Base-by-base conservation (phyloP, 1,140 invertebrate species). In the Vanessa tameamea region DNA sequence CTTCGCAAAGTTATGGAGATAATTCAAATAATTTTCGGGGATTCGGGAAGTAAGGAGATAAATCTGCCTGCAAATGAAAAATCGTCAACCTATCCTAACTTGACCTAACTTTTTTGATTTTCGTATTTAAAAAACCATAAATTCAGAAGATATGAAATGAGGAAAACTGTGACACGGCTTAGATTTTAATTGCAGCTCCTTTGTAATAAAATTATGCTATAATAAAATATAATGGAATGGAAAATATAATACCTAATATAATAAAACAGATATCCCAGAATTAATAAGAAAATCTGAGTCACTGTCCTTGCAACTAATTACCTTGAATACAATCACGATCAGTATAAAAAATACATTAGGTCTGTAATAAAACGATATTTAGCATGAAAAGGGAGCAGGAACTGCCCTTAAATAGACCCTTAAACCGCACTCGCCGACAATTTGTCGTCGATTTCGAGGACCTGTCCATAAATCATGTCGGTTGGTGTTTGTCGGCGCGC, bases 401-500 rank as follows among this genome's bases (percentile, higher is more conserved):
- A 64, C 26, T 48, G 63, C 63, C 63, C 63, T 64, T 64, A 37
- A 64, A 69, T 57, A 20, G 53, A 61, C 67, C 53, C 55, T 63
- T 47, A 37, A 20, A 51, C 57, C 66, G 23, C 16, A 64, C 66
- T 74, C 50, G 47, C 67, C 72, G 66, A 74, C 72, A 74, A 74
- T 69, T 74, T 69, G 72, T 74, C 72, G 72, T 64, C 66, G 59
- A 74, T 74, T 69, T 74, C 59, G 65, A 69, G 66, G 59, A 48
- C n/a, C 65, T 55, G 64, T 55, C 65, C 59, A 72, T 72, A 76
- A 76, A 76, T 76, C 74, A 76, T 76, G 69, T 75, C 68, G 73
- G 73, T 47, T 69, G 20, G 53, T 76, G 74, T 76, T 72, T 76
- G 74, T 43, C 37, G 74, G 69, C 74, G 74, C 74, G 57, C 74